Conservation (phyloP, 92 coral and sea anemone genomes). For the Montipora capitata region DNA sequence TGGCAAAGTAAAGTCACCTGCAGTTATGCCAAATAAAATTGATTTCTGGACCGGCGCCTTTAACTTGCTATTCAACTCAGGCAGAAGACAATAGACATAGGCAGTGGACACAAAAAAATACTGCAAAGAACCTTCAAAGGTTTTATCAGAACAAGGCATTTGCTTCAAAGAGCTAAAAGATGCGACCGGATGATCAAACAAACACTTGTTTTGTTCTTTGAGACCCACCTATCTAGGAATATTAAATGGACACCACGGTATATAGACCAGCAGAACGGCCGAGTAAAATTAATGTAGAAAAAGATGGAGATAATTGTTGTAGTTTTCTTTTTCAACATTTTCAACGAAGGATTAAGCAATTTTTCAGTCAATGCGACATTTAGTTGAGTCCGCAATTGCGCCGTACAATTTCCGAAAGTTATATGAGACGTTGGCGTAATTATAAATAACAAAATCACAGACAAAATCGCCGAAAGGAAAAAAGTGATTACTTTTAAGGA, state of each 20-base stretch:
- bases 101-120: too few relatives aligned
- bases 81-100: neutral
- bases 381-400: neutral
- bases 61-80: neutral
- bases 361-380: neutral
- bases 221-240: too few relatives aligned
- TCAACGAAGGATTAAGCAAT: neutral
- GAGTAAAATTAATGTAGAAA: too few relatives aligned
- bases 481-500: slow-evolving; percentile 3
- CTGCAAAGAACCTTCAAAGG: neutral
- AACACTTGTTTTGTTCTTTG: too few relatives aligned
- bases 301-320: neutral
- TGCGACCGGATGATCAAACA: too few relatives aligned
- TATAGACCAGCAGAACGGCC: too few relatives aligned
- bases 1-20: neutral
- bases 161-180: too few relatives aligned
- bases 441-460: neutral
- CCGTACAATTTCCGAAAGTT: neutral
- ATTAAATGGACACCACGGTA: too few relatives aligned
- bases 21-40: neutral
- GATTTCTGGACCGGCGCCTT: too few relatives aligned
- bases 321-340: neutral
- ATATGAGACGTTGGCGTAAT: neutral
- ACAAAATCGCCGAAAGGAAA: neutral
- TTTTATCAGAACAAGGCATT: too few relatives aligned